Evolutionary conservation across 2,113 vertebrate genomes (phyloP), one percentile per base, ranked within the genome.

Genomic region (Vanacampus margaritifer): DNA sequence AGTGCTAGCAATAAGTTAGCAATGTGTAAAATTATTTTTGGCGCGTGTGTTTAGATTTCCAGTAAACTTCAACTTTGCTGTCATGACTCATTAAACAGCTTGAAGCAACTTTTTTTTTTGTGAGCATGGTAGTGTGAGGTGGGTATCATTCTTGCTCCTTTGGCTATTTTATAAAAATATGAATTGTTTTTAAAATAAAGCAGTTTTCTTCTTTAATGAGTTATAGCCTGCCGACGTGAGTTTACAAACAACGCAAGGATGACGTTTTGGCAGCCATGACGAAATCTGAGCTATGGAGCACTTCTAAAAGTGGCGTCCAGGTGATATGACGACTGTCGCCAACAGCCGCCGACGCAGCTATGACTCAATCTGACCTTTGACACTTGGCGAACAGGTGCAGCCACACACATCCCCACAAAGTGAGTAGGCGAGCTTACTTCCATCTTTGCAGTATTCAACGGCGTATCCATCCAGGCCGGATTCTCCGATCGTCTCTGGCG

Each of bases 371-470:
- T 87, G 76, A 69, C 86, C 79, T 75, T 50, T 87, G 89, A 88
- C 86, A 80, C 79, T 69, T 67, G 0, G 53, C 26, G 19, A 86
- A 90, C 91, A 91, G 91, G 85, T 92, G 91, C 87, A 79, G 78
- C 37, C 45, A 35, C 45, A 67, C 46, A 57, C 57, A 67, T 36
- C 67, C 54, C 75, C 56, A 67, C 23, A 71, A 35, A 39, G 4
- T 54, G 60, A 35, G 24, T 35, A 6, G 32, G 14, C 28, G 54
- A 59, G 84, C 94, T 84, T 88, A 98, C 95, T 92, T 91, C 95
- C 95, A 76, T 96, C 93, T 81, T 92, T 92, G 90, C 93, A 81
- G 86, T 93, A 89, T 76, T 98, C 95, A 58, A 98, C 64, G 35
- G 91, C 14, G 9, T 95, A 98, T 86, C 96, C 96, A 32, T 93